Evolutionary conservation across 2,888 invertebrate species (phyloP).

Genomic region (Mimachlamys varia): DNA sequence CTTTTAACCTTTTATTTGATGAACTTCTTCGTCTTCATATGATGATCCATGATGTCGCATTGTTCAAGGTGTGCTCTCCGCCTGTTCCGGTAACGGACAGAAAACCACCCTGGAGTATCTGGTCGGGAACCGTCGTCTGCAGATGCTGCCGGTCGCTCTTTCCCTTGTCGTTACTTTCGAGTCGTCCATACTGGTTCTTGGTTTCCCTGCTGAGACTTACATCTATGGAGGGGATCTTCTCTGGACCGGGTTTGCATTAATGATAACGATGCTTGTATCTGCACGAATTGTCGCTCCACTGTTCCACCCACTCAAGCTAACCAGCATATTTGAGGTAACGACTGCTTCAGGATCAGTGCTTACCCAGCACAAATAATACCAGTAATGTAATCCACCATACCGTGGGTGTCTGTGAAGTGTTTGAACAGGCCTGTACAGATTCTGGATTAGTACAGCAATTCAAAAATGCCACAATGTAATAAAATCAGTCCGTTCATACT

Average conservation of each 20-base stretch:
- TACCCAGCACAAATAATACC: no score
- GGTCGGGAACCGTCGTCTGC: slow-evolving; percentile 78
- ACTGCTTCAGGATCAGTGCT: no score
- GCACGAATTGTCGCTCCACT: slow-evolving; percentile 76
- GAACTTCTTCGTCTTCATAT: no score
- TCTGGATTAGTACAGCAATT: no score
- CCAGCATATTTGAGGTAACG: slow-evolving; percentile 78
- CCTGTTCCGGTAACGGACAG: slow-evolving; percentile 83
- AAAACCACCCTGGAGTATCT: slow-evolving; percentile 82
- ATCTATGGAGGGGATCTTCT: slow-evolving; percentile 60
- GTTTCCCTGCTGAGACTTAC: slow-evolving; percentile 75
- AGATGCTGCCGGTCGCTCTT: slow-evolving; percentile 79
- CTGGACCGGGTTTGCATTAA: slow-evolving; percentile 69
- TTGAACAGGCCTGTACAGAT: no score
- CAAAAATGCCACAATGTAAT: no score
- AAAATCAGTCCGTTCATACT: no score
- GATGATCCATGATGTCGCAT: no score
- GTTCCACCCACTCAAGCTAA: slow-evolving; percentile 75
- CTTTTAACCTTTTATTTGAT: no score
- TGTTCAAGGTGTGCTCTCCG: slow-evolving; percentile 74
- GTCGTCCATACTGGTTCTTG: slow-evolving; percentile 77
- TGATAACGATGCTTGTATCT: slow-evolving; percentile 70
- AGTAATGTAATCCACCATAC: no score
- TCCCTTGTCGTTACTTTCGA: slow-evolving; percentile 80
- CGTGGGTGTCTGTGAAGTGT: no score